Percentiles rank a stretch among this genome's conserved stretches.
phyloP scores from a whole-genome alignment of 1,140 invertebrate species.

The Arctopsyche grandis region DNA sequence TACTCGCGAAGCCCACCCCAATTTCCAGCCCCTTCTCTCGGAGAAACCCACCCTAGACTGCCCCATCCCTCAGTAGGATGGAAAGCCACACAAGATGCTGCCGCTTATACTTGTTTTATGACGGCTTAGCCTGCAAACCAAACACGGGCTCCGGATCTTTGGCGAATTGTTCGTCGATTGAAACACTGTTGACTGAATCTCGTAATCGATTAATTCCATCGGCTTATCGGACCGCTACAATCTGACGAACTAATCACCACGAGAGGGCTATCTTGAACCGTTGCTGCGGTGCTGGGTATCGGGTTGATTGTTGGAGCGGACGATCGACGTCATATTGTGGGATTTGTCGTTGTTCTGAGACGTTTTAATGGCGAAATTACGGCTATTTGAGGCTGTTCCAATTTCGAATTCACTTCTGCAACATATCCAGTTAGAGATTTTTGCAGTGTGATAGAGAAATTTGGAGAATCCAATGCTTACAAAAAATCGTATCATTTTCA shows the following conservation, averaged over 20 bases:
- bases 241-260: not conserved
- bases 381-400: no score
- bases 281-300: no score
- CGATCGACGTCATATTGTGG: no score
- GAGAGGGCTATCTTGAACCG: no score
- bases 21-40: not conserved
- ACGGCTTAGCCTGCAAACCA: constrained; percentile 14
- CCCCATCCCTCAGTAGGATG: not conserved
- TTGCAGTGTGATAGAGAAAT: no score
- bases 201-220: not conserved
- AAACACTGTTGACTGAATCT: not conserved
- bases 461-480: no score
- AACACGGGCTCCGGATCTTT: not conserved
- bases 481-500: no score
- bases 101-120: constrained; percentile 23
- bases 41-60: not conserved
- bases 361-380: no score
- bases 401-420: no score
- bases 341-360: no score
- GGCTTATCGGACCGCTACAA: not conserved
- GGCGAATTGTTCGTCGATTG: not conserved
- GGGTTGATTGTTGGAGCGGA: no score
- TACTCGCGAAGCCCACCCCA: not conserved
- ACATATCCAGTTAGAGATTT: no score
- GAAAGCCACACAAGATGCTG: constrained; percentile 28